phyloP scores from a whole-genome alignment of 1,140 invertebrate genomes.

The Nephotettix cincticeps region DNA sequence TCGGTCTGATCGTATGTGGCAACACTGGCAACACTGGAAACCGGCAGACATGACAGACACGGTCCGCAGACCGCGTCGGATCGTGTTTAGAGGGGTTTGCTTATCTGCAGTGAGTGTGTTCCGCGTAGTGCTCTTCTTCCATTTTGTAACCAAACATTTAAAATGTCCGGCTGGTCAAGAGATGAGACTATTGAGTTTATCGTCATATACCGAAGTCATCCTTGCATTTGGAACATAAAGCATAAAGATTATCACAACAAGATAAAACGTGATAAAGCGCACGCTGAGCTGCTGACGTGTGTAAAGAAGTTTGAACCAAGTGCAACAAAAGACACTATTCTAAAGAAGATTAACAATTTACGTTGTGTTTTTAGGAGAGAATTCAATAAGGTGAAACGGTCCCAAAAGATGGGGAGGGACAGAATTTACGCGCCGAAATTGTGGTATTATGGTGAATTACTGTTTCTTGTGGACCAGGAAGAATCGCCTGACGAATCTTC shows the following conservation, averaged over 20 bases:
- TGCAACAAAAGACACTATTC: conserved; percentile 36
- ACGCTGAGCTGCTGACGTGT: conserved; percentile 39
- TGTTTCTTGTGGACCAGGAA: background rate
- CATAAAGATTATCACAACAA: conserved; percentile 41
- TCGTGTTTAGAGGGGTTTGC: too few relatives aligned
- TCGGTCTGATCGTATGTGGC: too few relatives aligned
- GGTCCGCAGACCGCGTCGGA: too few relatives aligned
- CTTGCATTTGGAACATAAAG: conserved; percentile 42
- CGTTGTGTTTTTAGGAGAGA: conserved; percentile 41
- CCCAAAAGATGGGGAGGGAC: conserved; percentile 36
- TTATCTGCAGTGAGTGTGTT: too few relatives aligned
- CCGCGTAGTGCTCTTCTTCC: too few relatives aligned
- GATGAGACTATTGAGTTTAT: too few relatives aligned
- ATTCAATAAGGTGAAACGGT: conserved; percentile 39
- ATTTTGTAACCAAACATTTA: too few relatives aligned
- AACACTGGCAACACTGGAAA: too few relatives aligned
- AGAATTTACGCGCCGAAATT: background rate
- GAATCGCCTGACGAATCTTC: too few relatives aligned
- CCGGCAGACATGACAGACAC: too few relatives aligned
- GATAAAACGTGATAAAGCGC: conserved; percentile 39
- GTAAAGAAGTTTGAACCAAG: conserved; percentile 39
- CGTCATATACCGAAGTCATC: background rate
- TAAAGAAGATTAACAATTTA: conserved; percentile 44
- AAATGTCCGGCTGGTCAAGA: too few relatives aligned
- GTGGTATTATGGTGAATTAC: background rate